phyloP scores from a whole-genome alignment of 2,797 vertebrate species.

The Sternarchorhynchus goeldii region DNA sequence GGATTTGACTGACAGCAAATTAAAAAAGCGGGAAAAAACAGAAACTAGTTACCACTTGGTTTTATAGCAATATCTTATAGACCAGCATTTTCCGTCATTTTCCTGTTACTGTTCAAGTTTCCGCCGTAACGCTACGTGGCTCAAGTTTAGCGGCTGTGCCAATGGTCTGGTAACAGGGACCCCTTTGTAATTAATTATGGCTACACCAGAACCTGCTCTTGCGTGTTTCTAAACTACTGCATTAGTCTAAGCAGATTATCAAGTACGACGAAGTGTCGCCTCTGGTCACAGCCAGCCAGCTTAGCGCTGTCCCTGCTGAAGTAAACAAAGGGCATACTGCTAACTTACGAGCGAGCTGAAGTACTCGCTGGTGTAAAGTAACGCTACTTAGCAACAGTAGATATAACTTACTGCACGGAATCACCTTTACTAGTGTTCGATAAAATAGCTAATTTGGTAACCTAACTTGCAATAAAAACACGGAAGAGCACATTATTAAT shows the following conservation, averaged over 20 bases:
- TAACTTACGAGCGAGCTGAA: background rate
- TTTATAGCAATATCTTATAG: no score
- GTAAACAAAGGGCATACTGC: slow-evolving; percentile 27
- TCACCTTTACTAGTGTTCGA: no score
- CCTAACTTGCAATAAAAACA: no score
- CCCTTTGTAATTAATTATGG: no score
- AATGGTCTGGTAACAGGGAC: background rate
- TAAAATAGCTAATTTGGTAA: no score
- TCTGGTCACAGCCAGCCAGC: no score
- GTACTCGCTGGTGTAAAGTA: background rate
- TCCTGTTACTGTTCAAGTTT: no score
- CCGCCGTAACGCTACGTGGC: background rate
- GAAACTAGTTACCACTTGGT: background rate
- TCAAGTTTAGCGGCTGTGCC: background rate
- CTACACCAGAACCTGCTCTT: background rate
- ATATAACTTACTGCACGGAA: no score
- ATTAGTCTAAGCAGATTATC: background rate
- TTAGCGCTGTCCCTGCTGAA: background rate
- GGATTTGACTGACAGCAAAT: slow-evolving; percentile 84
- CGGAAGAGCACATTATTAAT: no score
- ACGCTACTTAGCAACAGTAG: no score
- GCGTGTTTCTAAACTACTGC: background rate
- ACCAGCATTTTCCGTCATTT: no score
- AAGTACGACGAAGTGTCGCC: background rate
- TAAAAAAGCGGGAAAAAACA: background rate